These are phyloP conservation scores for Holcopasites calliopsidis DNA, from an alignment of 1,140 invertebrate species.

Conservation along the genomic window DNA sequence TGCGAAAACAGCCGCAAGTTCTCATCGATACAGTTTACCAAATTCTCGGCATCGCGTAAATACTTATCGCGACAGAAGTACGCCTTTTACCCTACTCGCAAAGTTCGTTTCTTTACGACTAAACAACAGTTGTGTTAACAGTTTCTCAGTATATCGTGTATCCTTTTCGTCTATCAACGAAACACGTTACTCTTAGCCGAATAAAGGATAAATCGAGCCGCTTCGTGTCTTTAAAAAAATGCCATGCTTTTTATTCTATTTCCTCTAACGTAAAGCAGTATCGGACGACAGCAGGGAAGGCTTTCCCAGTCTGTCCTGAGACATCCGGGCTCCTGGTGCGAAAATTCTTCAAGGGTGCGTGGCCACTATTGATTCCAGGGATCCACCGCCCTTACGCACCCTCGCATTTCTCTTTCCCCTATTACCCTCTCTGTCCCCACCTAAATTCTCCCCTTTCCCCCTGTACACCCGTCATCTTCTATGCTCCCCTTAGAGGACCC, in stretches of 20 bases:
- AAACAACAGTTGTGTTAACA: no score
- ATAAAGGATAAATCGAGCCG: not conserved
- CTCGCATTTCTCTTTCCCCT: conserved; percentile 49
- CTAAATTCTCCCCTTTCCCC: conserved; percentile 27
- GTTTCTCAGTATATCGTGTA: not conserved
- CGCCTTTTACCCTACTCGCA: no score
- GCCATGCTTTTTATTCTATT: not conserved
- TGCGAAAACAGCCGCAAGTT: not conserved
- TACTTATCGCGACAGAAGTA: no score
- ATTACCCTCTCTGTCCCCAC: conserved; percentile 33
- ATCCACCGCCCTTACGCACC: conserved; percentile 65
- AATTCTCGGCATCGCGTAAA: not conserved
- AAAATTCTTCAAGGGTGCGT: conserved; percentile 72
- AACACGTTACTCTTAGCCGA: no score
- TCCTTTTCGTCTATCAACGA: no score
- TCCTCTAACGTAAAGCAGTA: not conserved
- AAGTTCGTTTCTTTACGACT: not conserved
- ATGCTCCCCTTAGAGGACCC: conserved; percentile 36
- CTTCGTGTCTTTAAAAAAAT: not conserved
- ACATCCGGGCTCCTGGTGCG: conserved; percentile 63
- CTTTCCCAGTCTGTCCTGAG: conserved; percentile 43
- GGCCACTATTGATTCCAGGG: conserved; percentile 71
- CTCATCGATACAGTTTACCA: not conserved
- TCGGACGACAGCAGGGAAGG: conserved; percentile 20
- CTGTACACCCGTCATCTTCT: conserved; percentile 36